Base-by-base conservation (phyloP, 92 coral and sea anemone genomes). In the Heteractis magnifica region DNA sequence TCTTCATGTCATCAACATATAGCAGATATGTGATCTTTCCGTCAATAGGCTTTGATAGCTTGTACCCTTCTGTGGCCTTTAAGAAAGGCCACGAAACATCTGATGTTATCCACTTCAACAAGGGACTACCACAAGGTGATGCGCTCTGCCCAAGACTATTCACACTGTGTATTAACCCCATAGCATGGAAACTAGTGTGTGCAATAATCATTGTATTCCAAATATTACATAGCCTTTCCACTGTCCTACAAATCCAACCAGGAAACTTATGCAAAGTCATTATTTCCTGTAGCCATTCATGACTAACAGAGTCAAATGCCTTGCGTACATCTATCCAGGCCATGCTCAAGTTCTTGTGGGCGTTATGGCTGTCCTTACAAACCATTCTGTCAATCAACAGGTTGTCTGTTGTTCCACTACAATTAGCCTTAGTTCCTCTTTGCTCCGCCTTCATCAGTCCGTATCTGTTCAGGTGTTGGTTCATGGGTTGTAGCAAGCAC, bases 351-450 rank as follows among this genome's bases (percentile, higher is more conserved):
- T 87, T 87, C 34, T 84, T 78, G 52, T 55, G 71, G 10, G 55
- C 51, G 74, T 80, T 82, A 49, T 71, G 88, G 71, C 86, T 71
- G 85, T 90, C 88, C 80, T 53, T 19, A 53, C 81, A 68, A 23
- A 87, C 90, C 90, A 90, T 90, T 76, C 93, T 83, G 65, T 90
- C 93, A 49, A 90, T 80, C 81, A 90, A 71, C 49, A 90, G 90
- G 62, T 90, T 90, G 81, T 87, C 89, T 10, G 75, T 62, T 50
- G 91, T 90, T 11, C 82, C 89, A 52, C 91, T 78, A 65, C 91
- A 90, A 78, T 75, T 72, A 21, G 76, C 73, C 55, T 79, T 83
- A 16, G 91, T 82, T 52, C 85, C 91, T 72, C 91, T 78, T 87
- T 90, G 90, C 49, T 87, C 86, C 68, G 14, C 49, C 70, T 90